These are phyloP conservation scores for Drosophila phalerata DNA, from an alignment of 2,888 invertebrate species.

Conservation along the genomic window DNA sequence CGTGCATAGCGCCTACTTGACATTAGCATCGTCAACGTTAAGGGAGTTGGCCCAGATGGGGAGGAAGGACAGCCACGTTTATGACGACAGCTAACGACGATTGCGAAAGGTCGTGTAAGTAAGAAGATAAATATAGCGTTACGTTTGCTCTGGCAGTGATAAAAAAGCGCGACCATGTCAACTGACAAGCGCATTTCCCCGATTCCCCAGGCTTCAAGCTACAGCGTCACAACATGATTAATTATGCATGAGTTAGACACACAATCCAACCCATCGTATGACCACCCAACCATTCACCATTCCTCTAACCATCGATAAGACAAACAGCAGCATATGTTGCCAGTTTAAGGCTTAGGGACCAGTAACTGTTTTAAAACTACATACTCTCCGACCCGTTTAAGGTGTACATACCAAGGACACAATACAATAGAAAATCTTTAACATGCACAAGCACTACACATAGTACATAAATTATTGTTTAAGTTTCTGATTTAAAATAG, in stretches of 20 bases:
- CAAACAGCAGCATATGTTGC: slow-evolving; percentile 53
- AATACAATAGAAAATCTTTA: neutral
- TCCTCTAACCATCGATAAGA: slow-evolving; percentile 37
- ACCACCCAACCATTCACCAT: slow-evolving; percentile 9
- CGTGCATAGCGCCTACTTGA: slow-evolving; percentile 52
- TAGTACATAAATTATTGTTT: slow-evolving; percentile 13
- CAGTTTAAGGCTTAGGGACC: slow-evolving; percentile 39
- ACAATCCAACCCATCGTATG: neutral
- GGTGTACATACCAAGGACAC: slow-evolving; percentile 11
- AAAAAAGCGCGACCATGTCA: slow-evolving; percentile 72
- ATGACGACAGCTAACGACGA: slow-evolving; percentile 31
- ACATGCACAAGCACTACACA: neutral
- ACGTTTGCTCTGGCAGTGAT: slow-evolving; percentile 57
- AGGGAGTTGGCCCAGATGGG: neutral
- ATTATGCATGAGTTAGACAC: slow-evolving; percentile 66
- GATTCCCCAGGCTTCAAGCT: slow-evolving; percentile 19
- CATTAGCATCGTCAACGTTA: slow-evolving; percentile 34
- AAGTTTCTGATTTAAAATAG: slow-evolving; percentile 25
- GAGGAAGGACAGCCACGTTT: slow-evolving; percentile 23
- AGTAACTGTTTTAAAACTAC: slow-evolving; percentile 10
- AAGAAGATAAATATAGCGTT: slow-evolving; percentile 72
- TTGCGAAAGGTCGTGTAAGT: slow-evolving; percentile 37
- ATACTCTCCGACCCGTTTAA: neutral
- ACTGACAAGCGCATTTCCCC: slow-evolving; percentile 57
- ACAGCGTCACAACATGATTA: slow-evolving; percentile 69